Conservation (phyloP, 2,113 vertebrate species). For the Malurus elegans region DNA sequence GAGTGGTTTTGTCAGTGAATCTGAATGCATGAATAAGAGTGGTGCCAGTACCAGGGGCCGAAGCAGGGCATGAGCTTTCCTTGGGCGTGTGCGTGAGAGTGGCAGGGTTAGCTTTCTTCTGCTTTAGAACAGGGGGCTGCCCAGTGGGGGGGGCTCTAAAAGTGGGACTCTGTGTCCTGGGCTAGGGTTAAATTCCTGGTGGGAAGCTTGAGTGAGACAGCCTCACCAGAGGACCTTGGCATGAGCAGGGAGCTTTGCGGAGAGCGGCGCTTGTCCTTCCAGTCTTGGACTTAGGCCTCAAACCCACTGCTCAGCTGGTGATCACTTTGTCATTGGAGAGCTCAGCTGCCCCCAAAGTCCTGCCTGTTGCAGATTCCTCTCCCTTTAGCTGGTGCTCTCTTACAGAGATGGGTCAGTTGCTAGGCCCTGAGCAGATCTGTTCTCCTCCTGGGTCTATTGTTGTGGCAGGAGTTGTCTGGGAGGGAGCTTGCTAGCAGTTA, state of each 20-base stretch:
- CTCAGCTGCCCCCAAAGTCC: background rate
- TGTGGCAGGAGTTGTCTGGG: background rate
- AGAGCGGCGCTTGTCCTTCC: background rate
- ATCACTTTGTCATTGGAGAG: background rate
- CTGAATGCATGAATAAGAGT: background rate
- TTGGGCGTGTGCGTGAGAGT: background rate
- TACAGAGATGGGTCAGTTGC: background rate
- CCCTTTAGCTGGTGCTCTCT: background rate
- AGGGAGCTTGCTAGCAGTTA: background rate
- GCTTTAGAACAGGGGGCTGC: background rate
- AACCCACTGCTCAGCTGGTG: background rate
- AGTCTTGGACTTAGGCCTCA: background rate
- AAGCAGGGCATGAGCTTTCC: background rate
- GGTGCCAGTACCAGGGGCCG: background rate
- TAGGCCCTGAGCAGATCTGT: background rate
- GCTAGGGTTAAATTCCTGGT: background rate
- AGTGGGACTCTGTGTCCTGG: background rate
- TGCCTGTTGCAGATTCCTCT: background rate
- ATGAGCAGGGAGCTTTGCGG: background rate
- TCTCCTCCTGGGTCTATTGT: background rate
- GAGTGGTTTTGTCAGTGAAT: conserved; percentile 1
- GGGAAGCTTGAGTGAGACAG: background rate
- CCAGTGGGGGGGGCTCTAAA: background rate
- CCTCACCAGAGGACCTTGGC: background rate
- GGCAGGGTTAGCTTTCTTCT: background rate